A percentile compares a stretch with the other conserved stretches of the same genome.
Evolutionary conservation across 2,797 vertebrate genomes (phyloP).

Genomic region (Hipposideros larvatus): DNA sequence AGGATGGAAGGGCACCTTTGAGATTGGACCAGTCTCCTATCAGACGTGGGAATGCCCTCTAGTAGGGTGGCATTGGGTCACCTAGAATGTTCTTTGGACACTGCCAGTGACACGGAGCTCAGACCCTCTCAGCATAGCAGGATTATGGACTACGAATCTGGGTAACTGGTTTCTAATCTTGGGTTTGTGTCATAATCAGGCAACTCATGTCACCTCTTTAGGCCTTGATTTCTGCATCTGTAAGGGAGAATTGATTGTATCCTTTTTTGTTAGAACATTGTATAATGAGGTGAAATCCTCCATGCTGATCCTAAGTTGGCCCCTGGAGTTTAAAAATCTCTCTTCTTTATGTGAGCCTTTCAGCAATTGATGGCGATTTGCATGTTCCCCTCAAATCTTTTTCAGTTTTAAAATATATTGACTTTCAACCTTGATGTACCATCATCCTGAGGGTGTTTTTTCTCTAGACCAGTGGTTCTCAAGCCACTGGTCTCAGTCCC

Average conservation of each 20-base stretch:
- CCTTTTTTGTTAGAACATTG: background rate
- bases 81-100: background rate
- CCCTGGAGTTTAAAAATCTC: background rate
- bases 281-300: background rate
- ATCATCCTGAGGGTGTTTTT: background rate
- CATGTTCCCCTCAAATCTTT: background rate
- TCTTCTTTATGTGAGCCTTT: background rate
- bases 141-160: background rate
- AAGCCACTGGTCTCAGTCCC: background rate
- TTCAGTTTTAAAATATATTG: background rate
- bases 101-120: background rate
- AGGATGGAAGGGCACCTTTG: background rate
- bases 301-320: background rate
- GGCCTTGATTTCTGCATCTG: background rate
- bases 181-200: background rate
- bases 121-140: background rate
- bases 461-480: background rate
- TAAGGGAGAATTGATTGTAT: background rate
- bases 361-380: background rate
- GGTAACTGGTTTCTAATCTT: background rate
- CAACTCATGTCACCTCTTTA: background rate
- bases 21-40: background rate
- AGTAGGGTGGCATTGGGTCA: background rate
- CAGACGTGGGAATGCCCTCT: background rate
- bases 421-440: conserved; percentile 6